Percentiles rank a stretch among this genome's conserved stretches.
phyloP scores from a whole-genome alignment of 2,113 vertebrate genomes.

The Acinonyx jubatus region DNA sequence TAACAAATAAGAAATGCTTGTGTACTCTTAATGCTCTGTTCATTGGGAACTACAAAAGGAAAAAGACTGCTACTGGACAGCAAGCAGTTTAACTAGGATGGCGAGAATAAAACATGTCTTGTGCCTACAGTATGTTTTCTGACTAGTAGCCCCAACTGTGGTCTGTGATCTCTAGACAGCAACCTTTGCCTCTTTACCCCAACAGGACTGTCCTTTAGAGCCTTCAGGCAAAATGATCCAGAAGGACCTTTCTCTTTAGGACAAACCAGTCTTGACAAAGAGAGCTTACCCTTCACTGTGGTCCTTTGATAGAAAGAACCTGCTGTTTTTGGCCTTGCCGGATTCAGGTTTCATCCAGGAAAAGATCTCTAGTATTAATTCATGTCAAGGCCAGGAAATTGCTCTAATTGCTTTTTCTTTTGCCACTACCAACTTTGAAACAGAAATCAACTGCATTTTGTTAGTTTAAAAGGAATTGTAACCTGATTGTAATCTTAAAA shows the following conservation, averaged over 20 bases:
- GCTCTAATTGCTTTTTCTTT: background rate
- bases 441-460: background rate
- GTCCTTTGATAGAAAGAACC: background rate
- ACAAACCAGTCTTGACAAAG: background rate
- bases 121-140: background rate
- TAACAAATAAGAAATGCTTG: background rate
- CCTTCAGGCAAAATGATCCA: background rate
- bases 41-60: background rate
- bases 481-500: constrained; percentile 11
- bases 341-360: background rate
- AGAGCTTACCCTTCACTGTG: background rate
- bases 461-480: constrained; percentile 5
- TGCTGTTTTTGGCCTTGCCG: background rate
- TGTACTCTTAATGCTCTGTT: background rate
- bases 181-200: background rate
- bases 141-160: background rate
- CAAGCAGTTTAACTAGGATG: background rate
- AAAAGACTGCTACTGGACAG: background rate
- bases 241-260: background rate
- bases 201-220: background rate
- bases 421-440: background rate
- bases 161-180: background rate
- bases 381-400: background rate
- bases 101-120: background rate
- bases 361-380: background rate